Evolutionary conservation across 2,888 invertebrate species (phyloP).

Genomic region (Anagyrus pseudococci): DNA sequence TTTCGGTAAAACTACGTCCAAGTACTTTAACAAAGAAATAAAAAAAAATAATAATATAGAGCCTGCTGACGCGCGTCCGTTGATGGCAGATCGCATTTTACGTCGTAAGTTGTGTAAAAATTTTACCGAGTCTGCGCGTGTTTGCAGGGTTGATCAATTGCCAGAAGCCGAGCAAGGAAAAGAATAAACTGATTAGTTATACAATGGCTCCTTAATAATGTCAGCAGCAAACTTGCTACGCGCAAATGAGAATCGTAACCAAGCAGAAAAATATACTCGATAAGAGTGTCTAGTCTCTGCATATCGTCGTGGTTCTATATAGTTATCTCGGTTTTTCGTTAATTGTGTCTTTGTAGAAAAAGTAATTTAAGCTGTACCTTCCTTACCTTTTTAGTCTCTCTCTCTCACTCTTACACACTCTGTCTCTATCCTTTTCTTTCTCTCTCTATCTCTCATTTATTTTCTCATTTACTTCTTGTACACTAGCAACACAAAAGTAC

Average conservation of each 20-base stretch:
- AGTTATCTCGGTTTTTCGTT: conserved; percentile 33
- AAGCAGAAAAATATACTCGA: conserved; percentile 40
- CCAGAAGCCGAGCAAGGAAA: background rate
- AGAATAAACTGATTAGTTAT: background rate
- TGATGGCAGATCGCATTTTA: conserved; percentile 35
- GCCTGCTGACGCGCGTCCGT: conserved; percentile 33
- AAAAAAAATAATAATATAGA: conserved; percentile 22
- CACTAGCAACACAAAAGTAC: conserved; percentile 12
- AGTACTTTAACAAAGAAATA: conserved; percentile 35
- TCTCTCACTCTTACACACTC: conserved; percentile 26
- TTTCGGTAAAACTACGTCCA: conserved; percentile 40
- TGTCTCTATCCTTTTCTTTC: conserved; percentile 14
- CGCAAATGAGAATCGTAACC: conserved; percentile 37
- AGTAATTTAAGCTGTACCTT: conserved; percentile 38
- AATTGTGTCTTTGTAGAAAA: conserved; percentile 37
- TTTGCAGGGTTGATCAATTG: conserved; percentile 25
- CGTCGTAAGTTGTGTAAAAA: conserved; percentile 38
- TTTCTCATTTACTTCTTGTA: conserved; percentile 16
- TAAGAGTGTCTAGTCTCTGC: conserved; percentile 42
- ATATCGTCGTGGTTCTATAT: conserved; percentile 40
- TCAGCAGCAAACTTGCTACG: conserved; percentile 36
- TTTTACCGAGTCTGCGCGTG: conserved; percentile 34
- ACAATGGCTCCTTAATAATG: conserved; percentile 29
- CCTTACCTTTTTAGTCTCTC: conserved; percentile 22
- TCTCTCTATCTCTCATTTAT: conserved; percentile 7